Base-by-base conservation (phyloP, 2,113 vertebrate genomes). In the Dissostichus mawsoni region DNA sequence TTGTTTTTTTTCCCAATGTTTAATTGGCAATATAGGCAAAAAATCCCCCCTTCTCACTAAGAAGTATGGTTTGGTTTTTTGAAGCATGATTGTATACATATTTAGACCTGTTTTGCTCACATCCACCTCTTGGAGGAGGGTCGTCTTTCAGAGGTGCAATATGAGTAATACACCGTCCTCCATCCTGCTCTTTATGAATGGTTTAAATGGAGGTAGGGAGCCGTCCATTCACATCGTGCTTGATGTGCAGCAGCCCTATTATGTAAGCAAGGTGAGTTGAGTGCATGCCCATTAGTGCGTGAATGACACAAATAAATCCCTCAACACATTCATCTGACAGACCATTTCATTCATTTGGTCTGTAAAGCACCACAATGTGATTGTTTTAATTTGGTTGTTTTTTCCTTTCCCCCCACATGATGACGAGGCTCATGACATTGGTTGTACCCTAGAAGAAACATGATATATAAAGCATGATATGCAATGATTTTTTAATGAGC, bases 201-300 rank as follows among this genome's bases (percentile, higher is more conserved):
- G 70, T 8, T 81, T 57, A 56, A 41, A 16, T 5, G 41, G 78
- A 83, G 45, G 16, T 53, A 18, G 56, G 9, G 57, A 61, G 67
- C 56, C 36, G 58, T 23, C 56, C 69, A 75, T 87, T 83, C 69
- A 82, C 29, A 3, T 50, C 11, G 50, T 17, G 53, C 56, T 17
- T 36, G 25, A 84, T 69, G 36, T 56, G 36, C 59, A 82, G 78
- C 44, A 62, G 63, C 50, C 3, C 33, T 48, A 11, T 91, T 87
- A 85, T 56, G 62, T 86, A 89, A 90, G 74, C 81, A 76, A 85
- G 81, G 90, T 87, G 87, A 91, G 62, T 10, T 87, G 87, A 91
- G 62, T 10, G 75, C 23, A 16, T 72, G 85, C 0, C 51, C 61
- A 65, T 75, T 55, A 63, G 55, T 55, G 69, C 70, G 50, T 87